These are phyloP conservation scores for Germaria angustata DNA, from an alignment of 2,888 invertebrate genomes.

Conservation along the genomic window DNA sequence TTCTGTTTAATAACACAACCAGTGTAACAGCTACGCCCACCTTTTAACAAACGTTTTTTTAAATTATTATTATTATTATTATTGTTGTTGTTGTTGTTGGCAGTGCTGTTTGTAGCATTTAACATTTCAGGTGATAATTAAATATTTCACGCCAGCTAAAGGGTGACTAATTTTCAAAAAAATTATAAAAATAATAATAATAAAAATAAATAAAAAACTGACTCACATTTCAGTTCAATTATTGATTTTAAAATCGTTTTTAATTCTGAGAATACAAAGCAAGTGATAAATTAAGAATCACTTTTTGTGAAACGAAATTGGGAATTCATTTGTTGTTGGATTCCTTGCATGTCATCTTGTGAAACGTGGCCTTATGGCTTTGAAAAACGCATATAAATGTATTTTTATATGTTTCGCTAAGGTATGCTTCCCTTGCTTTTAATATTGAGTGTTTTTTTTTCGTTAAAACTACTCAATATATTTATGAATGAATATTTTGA, in stretches of 20 bases:
- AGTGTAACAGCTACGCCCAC: conserved; percentile 55
- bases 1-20: conserved; percentile 16
- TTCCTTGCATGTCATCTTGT: too few species aligned
- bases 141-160: conserved; percentile 27
- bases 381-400: not conserved
- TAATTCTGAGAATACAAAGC: not conserved
- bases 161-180: conserved; percentile 51
- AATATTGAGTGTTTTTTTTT: not conserved
- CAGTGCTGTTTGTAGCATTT: not conserved
- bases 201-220: not conserved
- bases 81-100: too few species aligned
- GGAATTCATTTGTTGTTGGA: too few species aligned
- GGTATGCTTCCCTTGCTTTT: conserved; percentile 17
- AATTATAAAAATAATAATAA: not conserved
- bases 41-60: conserved; percentile 11
- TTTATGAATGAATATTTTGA: conserved; percentile 55
- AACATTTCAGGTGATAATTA: conserved; percentile 36
- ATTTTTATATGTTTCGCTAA: not conserved
- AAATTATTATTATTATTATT: too few species aligned
- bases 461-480: not conserved
- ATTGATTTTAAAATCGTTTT: not conserved
- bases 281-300: too few species aligned
- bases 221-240: not conserved
- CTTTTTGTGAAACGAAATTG: too few species aligned
- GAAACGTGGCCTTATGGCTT: too few species aligned